Percentiles rank a stretch among this genome's conserved stretches.
Conservation (phyloP, 2,113 vertebrate genomes). For the Triplophysa dalaica region DNA sequence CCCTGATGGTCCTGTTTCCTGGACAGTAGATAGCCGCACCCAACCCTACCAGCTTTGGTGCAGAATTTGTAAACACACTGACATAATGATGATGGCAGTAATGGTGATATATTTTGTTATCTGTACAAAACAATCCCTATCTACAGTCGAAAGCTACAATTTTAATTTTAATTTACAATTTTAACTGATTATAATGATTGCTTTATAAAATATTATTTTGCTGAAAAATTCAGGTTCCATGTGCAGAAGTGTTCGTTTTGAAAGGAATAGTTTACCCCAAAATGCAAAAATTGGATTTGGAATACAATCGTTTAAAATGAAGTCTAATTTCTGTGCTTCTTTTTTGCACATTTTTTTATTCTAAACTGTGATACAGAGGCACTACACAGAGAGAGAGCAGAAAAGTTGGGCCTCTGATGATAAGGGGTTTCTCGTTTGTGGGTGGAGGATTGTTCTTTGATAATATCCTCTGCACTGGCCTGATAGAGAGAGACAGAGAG, state of each 20-base stretch:
- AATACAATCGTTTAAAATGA: too few relatives aligned
- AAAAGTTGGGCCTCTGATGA: slow-evolving; percentile 64
- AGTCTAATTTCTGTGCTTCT: neutral
- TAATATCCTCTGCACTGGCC: slow-evolving; percentile 65
- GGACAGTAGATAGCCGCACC: neutral
- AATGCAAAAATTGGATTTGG: too few relatives aligned
- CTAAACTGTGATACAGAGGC: slow-evolving; percentile 18
- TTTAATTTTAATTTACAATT: neutral
- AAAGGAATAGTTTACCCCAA: too few relatives aligned
- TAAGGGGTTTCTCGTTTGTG: slow-evolving; percentile 72
- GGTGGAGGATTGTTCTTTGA: slow-evolving; percentile 69
- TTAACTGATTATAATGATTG: neutral
- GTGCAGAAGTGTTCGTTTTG: too few relatives aligned
- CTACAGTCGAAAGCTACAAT: neutral
- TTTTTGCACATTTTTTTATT: neutral
- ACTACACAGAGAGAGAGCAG: slow-evolving; percentile 3
- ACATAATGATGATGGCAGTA: neutral
- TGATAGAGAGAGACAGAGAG: slow-evolving; percentile 65
- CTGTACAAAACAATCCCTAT: neutral
- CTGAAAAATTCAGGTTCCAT: neutral
- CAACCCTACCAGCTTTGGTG: neutral
- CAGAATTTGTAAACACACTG: neutral
- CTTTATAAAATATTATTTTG: too few relatives aligned
- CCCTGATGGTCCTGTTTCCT: slow-evolving; percentile 4
- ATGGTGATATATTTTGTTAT: neutral